A percentile compares a stretch with the other conserved stretches of the same genome.
These are phyloP conservation scores for Eclectus roratus DNA, from an alignment of 2,113 vertebrate genomes.

Conservation along the genomic window DNA sequence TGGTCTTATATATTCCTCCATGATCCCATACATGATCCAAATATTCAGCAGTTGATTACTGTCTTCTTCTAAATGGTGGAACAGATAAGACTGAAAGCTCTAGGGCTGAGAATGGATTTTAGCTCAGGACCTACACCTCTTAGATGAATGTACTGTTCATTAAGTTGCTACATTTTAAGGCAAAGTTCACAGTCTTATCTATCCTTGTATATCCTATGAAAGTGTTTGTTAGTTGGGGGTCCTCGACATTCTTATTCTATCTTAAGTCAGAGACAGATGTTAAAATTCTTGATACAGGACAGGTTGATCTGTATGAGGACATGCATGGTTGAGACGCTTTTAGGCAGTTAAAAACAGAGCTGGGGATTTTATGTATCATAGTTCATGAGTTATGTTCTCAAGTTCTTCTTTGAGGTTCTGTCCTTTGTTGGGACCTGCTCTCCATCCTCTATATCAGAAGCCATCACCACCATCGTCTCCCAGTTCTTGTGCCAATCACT, in stretches of 20 bases:
- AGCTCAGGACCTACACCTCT: neutral
- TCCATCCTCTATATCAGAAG: neutral
- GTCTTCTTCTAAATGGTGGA: neutral
- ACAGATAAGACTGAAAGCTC: neutral
- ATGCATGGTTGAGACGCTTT: neutral
- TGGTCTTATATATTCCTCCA: neutral
- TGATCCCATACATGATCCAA: neutral
- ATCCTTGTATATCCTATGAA: neutral
- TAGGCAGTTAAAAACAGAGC: neutral
- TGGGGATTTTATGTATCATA: neutral
- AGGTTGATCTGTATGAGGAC: neutral
- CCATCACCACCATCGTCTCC: neutral
- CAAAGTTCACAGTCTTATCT: neutral
- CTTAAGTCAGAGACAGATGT: neutral
- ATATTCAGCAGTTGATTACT: neutral
- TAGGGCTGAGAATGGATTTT: neutral
- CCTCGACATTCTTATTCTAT: neutral
- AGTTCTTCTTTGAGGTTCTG: neutral
- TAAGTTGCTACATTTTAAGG: neutral
- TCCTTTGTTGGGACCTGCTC: too few species aligned
- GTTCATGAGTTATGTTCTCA: neutral
- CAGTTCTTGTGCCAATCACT: fast-evolving
- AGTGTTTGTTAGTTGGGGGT: neutral
- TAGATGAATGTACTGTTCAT: neutral
- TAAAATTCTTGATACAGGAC: neutral